Conservation (phyloP, 2,888 invertebrate genomes). For the Ashinkailepas kermadecensis region DNA sequence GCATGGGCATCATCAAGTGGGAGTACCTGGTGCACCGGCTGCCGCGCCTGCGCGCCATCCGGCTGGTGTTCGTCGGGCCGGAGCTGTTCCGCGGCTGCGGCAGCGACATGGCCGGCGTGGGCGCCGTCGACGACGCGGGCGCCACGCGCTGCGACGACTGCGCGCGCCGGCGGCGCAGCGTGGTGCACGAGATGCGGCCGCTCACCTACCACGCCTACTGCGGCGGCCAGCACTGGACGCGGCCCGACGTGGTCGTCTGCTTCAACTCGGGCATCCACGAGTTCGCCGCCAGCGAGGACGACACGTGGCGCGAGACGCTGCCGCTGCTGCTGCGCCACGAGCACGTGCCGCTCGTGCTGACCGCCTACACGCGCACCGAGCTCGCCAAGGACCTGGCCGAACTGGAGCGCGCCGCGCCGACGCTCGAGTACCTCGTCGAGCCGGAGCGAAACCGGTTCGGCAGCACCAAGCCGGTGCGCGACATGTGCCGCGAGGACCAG, state of each 20-base stretch:
- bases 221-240: constrained; percentile 14
- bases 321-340: constrained; percentile 11
- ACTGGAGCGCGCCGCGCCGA: neutral
- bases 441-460: constrained; percentile 27
- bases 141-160: constrained; percentile 28
- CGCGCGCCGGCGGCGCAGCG: constrained; percentile 3
- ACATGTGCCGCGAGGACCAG: constrained; percentile 25
- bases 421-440: neutral
- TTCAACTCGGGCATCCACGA: constrained; percentile 33
- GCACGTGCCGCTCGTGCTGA: constrained; percentile 29
- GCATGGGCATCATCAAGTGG: constrained; percentile 29
- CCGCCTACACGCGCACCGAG: constrained; percentile 29
- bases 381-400: constrained; percentile 26
- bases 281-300: constrained; percentile 9
- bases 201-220: neutral
- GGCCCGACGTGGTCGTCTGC: constrained; percentile 28
- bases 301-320: constrained; percentile 27
- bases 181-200: constrained; percentile 17
- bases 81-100: constrained; percentile 27
- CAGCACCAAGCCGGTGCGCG: constrained; percentile 30
- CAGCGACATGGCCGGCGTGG: constrained; percentile 15
- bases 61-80: constrained; percentile 30
- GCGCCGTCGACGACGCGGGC: constrained; percentile 29
- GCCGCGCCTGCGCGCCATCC: constrained; percentile 26
- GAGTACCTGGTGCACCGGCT: constrained; percentile 30